Evolutionary conservation across 2,797 vertebrate species (phyloP).

Genomic region (Lagothrix lagotricha): DNA sequence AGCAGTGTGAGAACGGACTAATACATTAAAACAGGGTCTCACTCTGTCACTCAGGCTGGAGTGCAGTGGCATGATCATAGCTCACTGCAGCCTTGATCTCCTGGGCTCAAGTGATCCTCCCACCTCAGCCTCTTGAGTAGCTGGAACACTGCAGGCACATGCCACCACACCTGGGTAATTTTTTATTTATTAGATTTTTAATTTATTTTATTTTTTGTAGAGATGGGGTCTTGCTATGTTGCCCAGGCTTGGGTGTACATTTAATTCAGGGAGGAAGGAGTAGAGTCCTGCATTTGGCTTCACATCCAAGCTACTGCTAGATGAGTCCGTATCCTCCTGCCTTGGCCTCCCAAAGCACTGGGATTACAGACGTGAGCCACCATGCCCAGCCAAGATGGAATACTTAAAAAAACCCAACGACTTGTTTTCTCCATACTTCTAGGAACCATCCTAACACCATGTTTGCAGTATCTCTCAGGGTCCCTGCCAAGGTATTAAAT

Average conservation of each 20-base stretch:
- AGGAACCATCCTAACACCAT: not conserved
- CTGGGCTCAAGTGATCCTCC: too few relatives aligned
- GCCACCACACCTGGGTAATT: not conserved
- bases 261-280: not conserved
- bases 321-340: not conserved
- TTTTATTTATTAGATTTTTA: not conserved
- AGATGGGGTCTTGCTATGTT: not conserved
- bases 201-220: not conserved
- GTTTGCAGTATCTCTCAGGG: not conserved
- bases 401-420: not conserved
- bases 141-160: not conserved
- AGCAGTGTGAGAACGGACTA: not conserved
- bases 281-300: not conserved
- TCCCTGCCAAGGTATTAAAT: not conserved
- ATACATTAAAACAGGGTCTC: not conserved
- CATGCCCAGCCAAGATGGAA: not conserved
- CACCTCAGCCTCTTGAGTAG: not conserved
- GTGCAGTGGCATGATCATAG: not conserved
- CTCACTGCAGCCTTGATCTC: not conserved
- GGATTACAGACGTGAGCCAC: not conserved
- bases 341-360: not conserved
- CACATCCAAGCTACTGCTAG: not conserved
- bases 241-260: not conserved
- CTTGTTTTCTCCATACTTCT: not conserved
- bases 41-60: not conserved